These are phyloP conservation scores for Rhineura floridana DNA, from an alignment of 2,113 vertebrate genomes.

Conservation along the genomic window DNA sequence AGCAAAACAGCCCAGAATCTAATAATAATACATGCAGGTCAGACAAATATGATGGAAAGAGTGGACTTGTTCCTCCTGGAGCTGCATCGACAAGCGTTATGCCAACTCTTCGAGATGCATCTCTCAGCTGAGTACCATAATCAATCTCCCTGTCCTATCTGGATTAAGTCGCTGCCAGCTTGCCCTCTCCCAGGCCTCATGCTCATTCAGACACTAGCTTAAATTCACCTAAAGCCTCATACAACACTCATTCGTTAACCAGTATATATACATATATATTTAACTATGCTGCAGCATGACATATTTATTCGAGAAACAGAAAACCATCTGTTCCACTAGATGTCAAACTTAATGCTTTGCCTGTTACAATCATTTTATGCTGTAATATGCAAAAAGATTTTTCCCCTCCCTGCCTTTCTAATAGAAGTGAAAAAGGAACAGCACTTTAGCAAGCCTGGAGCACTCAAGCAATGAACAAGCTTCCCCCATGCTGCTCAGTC, in stretches of 20 bases:
- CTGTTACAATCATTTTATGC: not conserved
- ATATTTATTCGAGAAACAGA: conserved; percentile 42
- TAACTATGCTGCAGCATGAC: not conserved
- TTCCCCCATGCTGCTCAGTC: not conserved
- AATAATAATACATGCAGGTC: not conserved
- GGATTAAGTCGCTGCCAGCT: not conserved
- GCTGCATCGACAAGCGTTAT: not conserved
- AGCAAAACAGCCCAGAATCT: not conserved
- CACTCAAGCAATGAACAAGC: not conserved
- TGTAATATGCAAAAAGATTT: not conserved
- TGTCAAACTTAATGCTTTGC: conserved; percentile 26
- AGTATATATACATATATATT: conserved; percentile 14
- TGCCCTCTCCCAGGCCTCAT: not conserved
- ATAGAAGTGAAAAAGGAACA: not conserved
- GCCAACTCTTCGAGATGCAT: not conserved
- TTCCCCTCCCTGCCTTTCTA: not conserved
- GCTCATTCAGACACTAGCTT: not conserved
- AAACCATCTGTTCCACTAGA: conserved; percentile 44
- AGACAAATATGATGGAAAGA: not conserved
- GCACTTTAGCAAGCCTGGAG: not conserved
- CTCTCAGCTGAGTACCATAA: no score
- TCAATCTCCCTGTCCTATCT: not conserved
- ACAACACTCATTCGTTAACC: not conserved
- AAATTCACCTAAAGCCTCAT: not conserved
- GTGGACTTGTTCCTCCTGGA: no score